Conservation (phyloP, 1,140 invertebrate genomes). For the Stratiolaelaps scimitus region DNA sequence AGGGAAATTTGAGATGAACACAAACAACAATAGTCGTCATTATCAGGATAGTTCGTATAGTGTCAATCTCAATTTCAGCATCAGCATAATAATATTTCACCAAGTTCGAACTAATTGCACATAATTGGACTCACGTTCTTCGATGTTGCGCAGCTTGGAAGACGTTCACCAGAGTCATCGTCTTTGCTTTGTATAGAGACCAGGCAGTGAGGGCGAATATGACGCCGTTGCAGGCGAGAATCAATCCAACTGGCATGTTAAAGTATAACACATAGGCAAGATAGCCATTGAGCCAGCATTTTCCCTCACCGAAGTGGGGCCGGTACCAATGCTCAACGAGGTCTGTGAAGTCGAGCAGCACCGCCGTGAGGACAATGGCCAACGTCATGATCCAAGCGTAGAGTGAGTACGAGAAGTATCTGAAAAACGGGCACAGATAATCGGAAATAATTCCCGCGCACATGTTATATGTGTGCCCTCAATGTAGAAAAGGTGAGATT, state of each 20-base stretch:
- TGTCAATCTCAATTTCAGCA: not conserved
- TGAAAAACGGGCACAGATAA: not conserved
- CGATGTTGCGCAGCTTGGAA: conserved; percentile 37
- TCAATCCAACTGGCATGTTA: conserved; percentile 37
- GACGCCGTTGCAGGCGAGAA: conserved; percentile 44
- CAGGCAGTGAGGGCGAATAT: conserved; percentile 47
- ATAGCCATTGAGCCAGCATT: conserved; percentile 33
- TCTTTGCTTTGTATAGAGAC: conserved; percentile 37
- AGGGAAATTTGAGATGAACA: too few relatives aligned
- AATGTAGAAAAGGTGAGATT: too few relatives aligned
- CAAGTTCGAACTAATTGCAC: conserved; percentile 37
- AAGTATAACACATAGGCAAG: conserved; percentile 34
- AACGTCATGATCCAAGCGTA: conserved; percentile 43
- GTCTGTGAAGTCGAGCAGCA: conserved; percentile 30
- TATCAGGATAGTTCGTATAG: too few relatives aligned
- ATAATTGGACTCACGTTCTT: conserved; percentile 37
- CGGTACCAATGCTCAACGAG: conserved; percentile 7
- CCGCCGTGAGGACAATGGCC: conserved; percentile 30
- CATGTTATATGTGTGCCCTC: too few relatives aligned
- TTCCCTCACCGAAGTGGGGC: conserved; percentile 31
- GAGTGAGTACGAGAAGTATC: conserved; percentile 28
- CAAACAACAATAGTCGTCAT: too few relatives aligned
- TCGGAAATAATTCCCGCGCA: too few relatives aligned
- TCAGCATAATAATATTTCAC: conserved; percentile 36
- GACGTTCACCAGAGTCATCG: conserved; percentile 36